A percentile compares a stretch with the other conserved stretches of the same genome.
Conservation (phyloP, 2,888 invertebrate species). For the Mythimna loreyi region DNA sequence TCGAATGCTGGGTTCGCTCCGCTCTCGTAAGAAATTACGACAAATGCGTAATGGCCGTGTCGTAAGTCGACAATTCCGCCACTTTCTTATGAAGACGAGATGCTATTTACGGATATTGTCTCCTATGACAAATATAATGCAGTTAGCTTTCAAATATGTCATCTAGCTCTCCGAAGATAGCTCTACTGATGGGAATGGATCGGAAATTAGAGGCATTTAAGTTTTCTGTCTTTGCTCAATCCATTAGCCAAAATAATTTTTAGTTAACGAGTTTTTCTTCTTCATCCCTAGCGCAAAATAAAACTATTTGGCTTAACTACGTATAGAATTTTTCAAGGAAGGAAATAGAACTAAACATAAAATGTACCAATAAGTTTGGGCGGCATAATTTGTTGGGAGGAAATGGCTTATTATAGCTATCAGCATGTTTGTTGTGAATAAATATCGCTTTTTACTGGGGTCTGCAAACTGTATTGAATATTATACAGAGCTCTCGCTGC, state of each 20-base stretch:
- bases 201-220: slow-evolving; percentile 1
- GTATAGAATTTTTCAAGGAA: background rate
- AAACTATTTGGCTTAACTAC: background rate
- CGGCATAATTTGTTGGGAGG: slow-evolving; percentile 2
- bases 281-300: background rate
- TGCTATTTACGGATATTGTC: slow-evolving; percentile 70
- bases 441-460: slow-evolving; percentile 12
- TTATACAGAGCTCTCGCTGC: slow-evolving; percentile 4
- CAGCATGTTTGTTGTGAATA: slow-evolving; percentile 11
- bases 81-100: slow-evolving; percentile 75
- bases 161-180: slow-evolving; percentile 10
- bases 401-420: slow-evolving; percentile 24
- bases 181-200: slow-evolving; percentile 18
- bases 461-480: slow-evolving; percentile 8
- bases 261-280: background rate
- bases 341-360: slow-evolving; percentile 4
- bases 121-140: slow-evolving; percentile 42
- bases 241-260: background rate
- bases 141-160: slow-evolving; percentile 62
- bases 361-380: slow-evolving; percentile 13
- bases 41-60: slow-evolving; percentile 85
- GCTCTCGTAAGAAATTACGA: slow-evolving; percentile 85
- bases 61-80: slow-evolving; percentile 81
- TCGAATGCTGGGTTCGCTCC: slow-evolving; percentile 76
- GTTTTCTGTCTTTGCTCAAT: background rate